Evolutionary conservation across 2,113 vertebrate genomes (phyloP), one percentile per base, ranked within the genome.

Genomic region (Leptosomus discolor): DNA sequence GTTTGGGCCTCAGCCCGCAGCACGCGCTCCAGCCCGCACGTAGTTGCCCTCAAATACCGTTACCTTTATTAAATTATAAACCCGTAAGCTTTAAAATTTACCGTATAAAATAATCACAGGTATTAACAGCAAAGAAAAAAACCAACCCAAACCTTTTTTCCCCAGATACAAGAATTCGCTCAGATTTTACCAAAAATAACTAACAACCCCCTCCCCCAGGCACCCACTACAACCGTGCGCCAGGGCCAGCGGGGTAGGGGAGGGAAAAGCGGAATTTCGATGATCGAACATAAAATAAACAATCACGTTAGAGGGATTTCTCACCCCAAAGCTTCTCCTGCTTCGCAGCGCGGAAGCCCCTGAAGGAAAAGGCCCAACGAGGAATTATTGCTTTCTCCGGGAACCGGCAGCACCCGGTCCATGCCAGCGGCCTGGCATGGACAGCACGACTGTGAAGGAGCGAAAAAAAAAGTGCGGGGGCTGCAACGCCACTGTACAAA

Each of bases 21-120:
- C 3, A 5, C 6, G 39, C 5, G 32, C 48, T 53, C 27, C 56
- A 64, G 19, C 30, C 65, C 22, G 37, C 30, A 23, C 37, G 4
- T 1, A 0, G 36, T 22, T 46, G 80, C 74, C 82, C 73, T 21
- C 73, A 43, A 46, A 68, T 30, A 70, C 86, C 74, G 0, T 65
- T 46, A 74, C 85, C 69, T 92, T 92, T 90, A 97, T 97, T 96
- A 77, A 92, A 70, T 96, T 96, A 96, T 81, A 85, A 88, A 96
- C 68, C 34, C 0, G 8, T 48, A 80, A 85, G 90, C 93, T 88
- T 84, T 88, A 94, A 95, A 94, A 94, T 84, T 65, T 15, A 89
- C 88, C 1, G 3, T 94, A 94, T 67, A 92, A 97, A 97, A 97
- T 90, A 96, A 96, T 68, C 81, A 85, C 76, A 65, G 67, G n/a